These are phyloP conservation scores for Megastigmus dorsalis DNA, from an alignment of 2,888 invertebrate species.

Conservation along the genomic window DNA sequence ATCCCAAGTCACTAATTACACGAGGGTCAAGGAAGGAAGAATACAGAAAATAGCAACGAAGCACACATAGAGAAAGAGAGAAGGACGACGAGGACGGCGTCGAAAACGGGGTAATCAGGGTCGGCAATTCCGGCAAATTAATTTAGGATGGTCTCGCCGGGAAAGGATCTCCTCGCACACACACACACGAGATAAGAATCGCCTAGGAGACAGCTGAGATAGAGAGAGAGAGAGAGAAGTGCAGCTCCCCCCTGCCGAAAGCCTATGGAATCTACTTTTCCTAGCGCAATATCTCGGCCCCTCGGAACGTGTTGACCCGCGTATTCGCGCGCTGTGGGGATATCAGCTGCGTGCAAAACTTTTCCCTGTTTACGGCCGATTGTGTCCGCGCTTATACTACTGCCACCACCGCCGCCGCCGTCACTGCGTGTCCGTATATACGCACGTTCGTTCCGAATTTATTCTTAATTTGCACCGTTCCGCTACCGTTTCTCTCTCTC, in stretches of 20 bases:
- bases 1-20: neutral
- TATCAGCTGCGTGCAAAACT: neutral
- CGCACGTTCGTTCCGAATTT: too few relatives aligned
- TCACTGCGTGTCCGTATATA: too few relatives aligned
- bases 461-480: neutral
- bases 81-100: neutral
- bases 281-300: neutral
- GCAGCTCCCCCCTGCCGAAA: too few relatives aligned
- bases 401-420: neutral
- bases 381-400: neutral
- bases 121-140: slow-evolving; percentile 20
- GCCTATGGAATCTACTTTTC: neutral
- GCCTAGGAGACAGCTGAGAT: neutral
- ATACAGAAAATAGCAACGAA: slow-evolving; percentile 6
- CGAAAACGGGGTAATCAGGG: slow-evolving; percentile 33
- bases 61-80: too few relatives aligned
- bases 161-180: neutral
- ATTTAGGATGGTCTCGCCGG: slow-evolving; percentile 6
- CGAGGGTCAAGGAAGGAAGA: neutral
- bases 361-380: neutral
- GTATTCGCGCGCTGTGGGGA: neutral
- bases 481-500: too few relatives aligned
- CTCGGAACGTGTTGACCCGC: neutral
- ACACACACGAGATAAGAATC: slow-evolving; percentile 9
- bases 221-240: neutral